Evolutionary conservation across 2,888 invertebrate genomes (phyloP).

Genomic region (Macrophya annulata): DNA sequence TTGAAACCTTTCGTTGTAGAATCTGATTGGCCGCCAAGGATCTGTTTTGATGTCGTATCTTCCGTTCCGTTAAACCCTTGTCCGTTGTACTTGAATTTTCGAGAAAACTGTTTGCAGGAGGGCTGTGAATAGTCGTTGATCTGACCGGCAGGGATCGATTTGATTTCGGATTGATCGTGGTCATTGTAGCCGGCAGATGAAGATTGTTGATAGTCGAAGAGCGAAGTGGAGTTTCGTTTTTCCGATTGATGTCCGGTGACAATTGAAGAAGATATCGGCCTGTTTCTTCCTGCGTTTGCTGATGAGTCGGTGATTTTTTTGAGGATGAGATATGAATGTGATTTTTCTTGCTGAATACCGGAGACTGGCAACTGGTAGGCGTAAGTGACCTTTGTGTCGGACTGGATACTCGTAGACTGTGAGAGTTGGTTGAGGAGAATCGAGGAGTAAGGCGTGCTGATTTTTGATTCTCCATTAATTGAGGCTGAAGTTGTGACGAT

Average conservation of each 20-base stretch:
- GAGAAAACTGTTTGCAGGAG: not conserved
- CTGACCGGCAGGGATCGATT: constrained; percentile 60
- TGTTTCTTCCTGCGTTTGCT: constrained; percentile 55
- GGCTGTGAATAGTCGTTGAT: constrained; percentile 17
- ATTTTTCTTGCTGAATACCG: constrained; percentile 66
- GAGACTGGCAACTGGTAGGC: constrained; percentile 66
- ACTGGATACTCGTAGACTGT: constrained; percentile 67
- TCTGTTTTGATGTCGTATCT: constrained; percentile 21
- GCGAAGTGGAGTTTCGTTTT: constrained; percentile 60
- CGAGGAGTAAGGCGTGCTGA: constrained; percentile 57
- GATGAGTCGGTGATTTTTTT: constrained; percentile 69
- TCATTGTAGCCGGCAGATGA: constrained; percentile 64
- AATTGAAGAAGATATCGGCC: constrained; percentile 6
- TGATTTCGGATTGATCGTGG: constrained; percentile 62
- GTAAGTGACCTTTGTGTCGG: constrained; percentile 67
- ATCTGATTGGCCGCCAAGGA: constrained; percentile 1
- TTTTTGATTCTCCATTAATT: constrained; percentile 27
- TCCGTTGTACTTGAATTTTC: constrained; percentile 42
- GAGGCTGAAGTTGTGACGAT: constrained; percentile 60
- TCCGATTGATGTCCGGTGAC: constrained; percentile 58
- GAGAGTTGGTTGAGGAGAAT: constrained; percentile 69
- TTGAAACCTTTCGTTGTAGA: constrained; percentile 1
- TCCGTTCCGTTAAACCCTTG: constrained; percentile 1
- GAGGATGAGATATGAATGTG: constrained; percentile 73
- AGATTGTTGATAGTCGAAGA: constrained; percentile 67